Base-by-base conservation (phyloP, 2,888 invertebrate genomes). In the Subacronicta megacephala region DNA sequence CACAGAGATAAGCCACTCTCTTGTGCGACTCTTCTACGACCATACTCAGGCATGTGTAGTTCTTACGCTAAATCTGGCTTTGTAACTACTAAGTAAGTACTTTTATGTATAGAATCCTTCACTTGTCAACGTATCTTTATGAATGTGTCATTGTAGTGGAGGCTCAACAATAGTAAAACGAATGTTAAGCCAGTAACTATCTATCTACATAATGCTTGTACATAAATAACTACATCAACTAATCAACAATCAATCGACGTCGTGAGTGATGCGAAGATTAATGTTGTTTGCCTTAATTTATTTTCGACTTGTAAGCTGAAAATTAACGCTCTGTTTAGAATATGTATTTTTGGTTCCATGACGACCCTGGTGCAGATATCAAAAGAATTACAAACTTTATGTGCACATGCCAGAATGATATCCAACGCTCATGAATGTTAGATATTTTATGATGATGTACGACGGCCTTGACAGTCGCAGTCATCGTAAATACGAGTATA, bases 381-480 rank as follows among this genome's bases (percentile, higher is more conserved):
- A 53, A 41, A 62, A 63, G 26, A 62, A 62, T 35, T 31, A 44
- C 31, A 53, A 44, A 40, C 16, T 62, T 18, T 36, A 64, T 36
- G 54, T 53, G 36, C 49, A 45, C 15, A 12, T 26, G 43, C 18
- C 26, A 41, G 6, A 17, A 17, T 20, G 26, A 13, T 13, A 40
- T 42, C 23, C 17, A 17, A n/a, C 12, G 20, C 33, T 40, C 15
- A 36, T 47, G 51, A 57, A 42, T 49, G 35, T 51, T 13, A 10
- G 4, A 47, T 54, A 47, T 47, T 67, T 72, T 45, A 49, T 56
- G 73, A 62, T 53, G 52, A 46, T 50, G 23, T 70, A 23, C 15
- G 18, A 16, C 23, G 47, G 55, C 35, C 43, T 20, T 36, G 41
- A n/a, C 44, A 41, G 23, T 23, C 16, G 16, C 16, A 20, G 18